Evolutionary conservation across 2,797 vertebrate genomes (phyloP).

Genomic region (Lindbergichthys nudifrons): DNA sequence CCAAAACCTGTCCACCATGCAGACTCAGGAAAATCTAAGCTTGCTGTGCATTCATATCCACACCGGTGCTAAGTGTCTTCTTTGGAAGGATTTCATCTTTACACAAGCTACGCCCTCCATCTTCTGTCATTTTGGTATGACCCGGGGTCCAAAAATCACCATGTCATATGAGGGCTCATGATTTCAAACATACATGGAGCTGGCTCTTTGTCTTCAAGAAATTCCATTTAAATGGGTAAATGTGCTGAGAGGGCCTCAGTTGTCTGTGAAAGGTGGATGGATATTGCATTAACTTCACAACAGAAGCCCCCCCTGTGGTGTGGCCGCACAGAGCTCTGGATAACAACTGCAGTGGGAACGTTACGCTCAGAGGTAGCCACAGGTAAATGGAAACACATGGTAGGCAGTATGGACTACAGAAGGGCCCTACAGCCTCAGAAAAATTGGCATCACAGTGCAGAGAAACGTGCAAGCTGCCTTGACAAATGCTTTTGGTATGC

Average conservation of each 20-base stretch:
- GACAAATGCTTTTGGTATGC: constrained; percentile 55
- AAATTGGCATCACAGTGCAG: constrained; percentile 49
- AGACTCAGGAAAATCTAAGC: constrained; percentile 45
- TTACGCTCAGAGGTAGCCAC: constrained; percentile 70
- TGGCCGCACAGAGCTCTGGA: constrained; percentile 64
- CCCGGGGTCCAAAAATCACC: constrained; percentile 60
- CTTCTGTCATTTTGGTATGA: constrained; percentile 69
- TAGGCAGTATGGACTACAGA: constrained; percentile 28
- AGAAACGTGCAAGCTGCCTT: constrained; percentile 29
- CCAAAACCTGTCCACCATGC: constrained; percentile 42
- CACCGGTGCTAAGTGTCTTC: constrained; percentile 58
- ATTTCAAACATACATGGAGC: constrained; percentile 42
- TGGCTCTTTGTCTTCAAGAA: constrained; percentile 47
- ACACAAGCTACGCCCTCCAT: constrained; percentile 59
- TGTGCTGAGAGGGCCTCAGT: constrained; percentile 57
- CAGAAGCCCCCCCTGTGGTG: constrained; percentile 72
- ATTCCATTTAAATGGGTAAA: constrained; percentile 65
- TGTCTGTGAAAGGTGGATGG: constrained; percentile 73
- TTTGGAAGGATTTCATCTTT: constrained; percentile 70
- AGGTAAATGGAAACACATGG: constrained; percentile 87
- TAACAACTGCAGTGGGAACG: constrained; percentile 75
- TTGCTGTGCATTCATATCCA: constrained; percentile 64
- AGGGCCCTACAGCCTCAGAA: constrained; percentile 32
- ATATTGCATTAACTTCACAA: constrained; percentile 79
- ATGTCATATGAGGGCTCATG: constrained; percentile 21